Percentiles rank a stretch among this genome's conserved stretches.
Evolutionary conservation across 2,797 vertebrate species (phyloP).

Genomic region (Bovichtus diacanthus): DNA sequence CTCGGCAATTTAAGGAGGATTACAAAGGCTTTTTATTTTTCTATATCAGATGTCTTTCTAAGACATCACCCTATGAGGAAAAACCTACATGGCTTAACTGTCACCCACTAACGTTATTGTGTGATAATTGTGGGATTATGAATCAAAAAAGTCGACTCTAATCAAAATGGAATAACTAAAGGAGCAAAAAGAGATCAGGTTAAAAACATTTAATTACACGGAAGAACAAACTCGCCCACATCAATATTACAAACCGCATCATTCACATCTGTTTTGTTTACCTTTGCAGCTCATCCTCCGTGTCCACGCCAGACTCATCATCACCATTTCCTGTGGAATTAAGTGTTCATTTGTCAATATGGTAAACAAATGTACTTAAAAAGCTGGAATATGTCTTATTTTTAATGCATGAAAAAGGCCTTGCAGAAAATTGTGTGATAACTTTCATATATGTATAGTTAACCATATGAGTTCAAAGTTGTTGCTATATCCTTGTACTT

Average conservation of each 20-base stretch:
- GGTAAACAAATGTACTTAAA: neutral
- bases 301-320: constrained; percentile 88
- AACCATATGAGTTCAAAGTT: neutral
- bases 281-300: constrained; percentile 92
- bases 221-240: neutral
- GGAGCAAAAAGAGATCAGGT: neutral
- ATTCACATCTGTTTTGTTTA: constrained; percentile 58
- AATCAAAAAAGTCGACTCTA: neutral
- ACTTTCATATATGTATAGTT: neutral
- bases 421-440: neutral
- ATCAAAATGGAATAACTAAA: neutral
- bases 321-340: constrained; percentile 68
- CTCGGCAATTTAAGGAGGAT: too few relatives aligned
- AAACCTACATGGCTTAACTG: neutral
- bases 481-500: neutral
- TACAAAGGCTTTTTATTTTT: too few relatives aligned
- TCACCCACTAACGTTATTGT: neutral
- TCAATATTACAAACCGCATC: neutral
- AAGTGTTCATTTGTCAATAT: neutral
- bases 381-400: neutral
- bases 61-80: neutral
- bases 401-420: neutral
- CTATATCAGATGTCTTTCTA: neutral
- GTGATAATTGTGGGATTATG: neutral
- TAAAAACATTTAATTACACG: neutral